Evolutionary conservation across 2,113 vertebrate species (phyloP).

Genomic region (Tetrao urogallus): DNA sequence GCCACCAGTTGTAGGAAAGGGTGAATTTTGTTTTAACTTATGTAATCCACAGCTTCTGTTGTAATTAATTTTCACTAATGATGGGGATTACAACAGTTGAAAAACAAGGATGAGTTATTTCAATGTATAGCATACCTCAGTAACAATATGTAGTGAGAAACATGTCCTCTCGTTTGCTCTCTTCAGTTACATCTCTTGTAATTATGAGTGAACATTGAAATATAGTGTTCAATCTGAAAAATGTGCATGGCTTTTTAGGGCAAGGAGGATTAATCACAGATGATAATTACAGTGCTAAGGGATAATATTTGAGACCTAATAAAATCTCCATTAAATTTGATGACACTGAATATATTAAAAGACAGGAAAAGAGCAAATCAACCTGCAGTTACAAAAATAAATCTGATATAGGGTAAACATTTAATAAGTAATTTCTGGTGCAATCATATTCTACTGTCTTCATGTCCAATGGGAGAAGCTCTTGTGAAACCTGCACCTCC

Average conservation of each 20-base stretch:
- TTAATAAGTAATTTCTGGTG: constrained; percentile 28
- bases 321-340: constrained; percentile 50
- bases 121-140: neutral
- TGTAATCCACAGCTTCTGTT: neutral
- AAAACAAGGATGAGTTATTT: neutral
- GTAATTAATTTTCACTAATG: neutral
- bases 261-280: constrained; percentile 56
- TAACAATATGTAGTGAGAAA: neutral
- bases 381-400: constrained; percentile 18
- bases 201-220: constrained; percentile 20
- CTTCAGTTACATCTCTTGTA: neutral
- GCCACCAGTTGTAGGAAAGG: neutral
- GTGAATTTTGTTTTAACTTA: neutral
- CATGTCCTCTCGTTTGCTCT: constrained; percentile 20
- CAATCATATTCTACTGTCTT: neutral
- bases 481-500: neutral
- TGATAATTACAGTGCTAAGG: constrained; percentile 62
- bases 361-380: constrained; percentile 35
- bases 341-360: constrained; percentile 42
- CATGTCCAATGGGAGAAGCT: neutral
- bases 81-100: neutral
- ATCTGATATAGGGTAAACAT: no score
- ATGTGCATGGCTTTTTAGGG: constrained; percentile 27
- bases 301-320: constrained; percentile 59
- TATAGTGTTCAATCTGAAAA: constrained; percentile 31